Conservation (phyloP, 2,888 invertebrate genomes). For the Drosophila anceps region DNA sequence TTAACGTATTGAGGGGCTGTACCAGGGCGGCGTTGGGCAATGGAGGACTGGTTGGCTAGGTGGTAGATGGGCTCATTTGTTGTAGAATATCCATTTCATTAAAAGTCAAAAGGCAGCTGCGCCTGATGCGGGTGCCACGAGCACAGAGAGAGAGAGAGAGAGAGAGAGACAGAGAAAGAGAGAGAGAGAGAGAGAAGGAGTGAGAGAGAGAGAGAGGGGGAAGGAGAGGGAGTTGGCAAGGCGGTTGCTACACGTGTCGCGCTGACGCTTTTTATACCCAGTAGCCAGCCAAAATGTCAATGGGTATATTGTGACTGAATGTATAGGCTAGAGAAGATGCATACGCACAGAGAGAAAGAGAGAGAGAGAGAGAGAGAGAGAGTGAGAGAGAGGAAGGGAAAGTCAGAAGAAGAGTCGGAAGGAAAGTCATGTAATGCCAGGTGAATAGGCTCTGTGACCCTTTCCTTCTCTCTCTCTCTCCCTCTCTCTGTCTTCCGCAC, state of each 20-base stretch:
- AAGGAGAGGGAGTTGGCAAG: not conserved
- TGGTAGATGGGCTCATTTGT: slow-evolving; percentile 36
- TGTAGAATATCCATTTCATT: slow-evolving; percentile 76
- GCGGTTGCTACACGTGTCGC: slow-evolving; percentile 69
- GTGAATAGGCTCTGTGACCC: not conserved
- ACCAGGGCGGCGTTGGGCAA: not conserved
- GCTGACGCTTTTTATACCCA: slow-evolving; percentile 60
- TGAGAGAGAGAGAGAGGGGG: not conserved
- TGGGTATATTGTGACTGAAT: too few relatives aligned
- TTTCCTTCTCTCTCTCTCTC: not conserved
- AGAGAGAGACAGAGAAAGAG: not conserved
- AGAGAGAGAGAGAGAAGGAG: not conserved
- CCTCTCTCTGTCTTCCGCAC: too few relatives aligned
- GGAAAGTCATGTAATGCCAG: not conserved
- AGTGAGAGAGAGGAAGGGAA: not conserved
- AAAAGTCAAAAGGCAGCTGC: slow-evolving; percentile 75
- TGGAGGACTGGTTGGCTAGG: not conserved
- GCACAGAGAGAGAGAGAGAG: not conserved
- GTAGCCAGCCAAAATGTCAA: not conserved
- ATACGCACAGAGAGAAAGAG: too few relatives aligned
- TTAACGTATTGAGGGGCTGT: slow-evolving; percentile 9
- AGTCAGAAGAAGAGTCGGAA: not conserved
- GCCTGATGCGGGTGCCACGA: slow-evolving; percentile 47
- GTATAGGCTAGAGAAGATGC: too few relatives aligned
- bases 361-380: too few relatives aligned